phyloP scores from a whole-genome alignment of 1,140 invertebrate species.

The Carposina sasakii region DNA sequence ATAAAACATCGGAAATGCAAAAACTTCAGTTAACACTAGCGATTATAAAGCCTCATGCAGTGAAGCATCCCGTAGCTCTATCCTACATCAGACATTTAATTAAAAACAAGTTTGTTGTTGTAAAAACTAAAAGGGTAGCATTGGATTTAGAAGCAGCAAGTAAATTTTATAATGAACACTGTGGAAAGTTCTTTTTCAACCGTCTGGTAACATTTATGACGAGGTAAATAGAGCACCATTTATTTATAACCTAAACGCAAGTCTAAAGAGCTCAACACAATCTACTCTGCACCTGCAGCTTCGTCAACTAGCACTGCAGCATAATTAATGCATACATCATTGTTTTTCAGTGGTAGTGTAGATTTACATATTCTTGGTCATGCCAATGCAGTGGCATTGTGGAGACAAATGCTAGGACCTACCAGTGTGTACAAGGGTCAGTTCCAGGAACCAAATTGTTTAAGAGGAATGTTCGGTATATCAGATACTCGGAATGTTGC shows the following conservation, averaged over 20 bases:
- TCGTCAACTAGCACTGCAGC: no score
- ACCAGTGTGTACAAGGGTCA: slow-evolving; percentile 89
- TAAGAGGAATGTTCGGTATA: slow-evolving; percentile 87
- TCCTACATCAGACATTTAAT: slow-evolving; percentile 81
- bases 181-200: slow-evolving; percentile 90
- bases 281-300: no score
- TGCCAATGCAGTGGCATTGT: slow-evolving; percentile 83
- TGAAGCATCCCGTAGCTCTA: slow-evolving; percentile 79
- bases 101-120: slow-evolving; percentile 82
- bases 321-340: no score
- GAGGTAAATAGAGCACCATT: slow-evolving; percentile 71
- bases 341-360: slow-evolving; percentile 82
- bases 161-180: slow-evolving; percentile 89
- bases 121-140: slow-evolving; percentile 78
- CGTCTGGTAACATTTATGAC: slow-evolving; percentile 89
- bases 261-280: no score
- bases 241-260: slow-evolving; percentile 9
- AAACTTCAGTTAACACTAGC: slow-evolving; percentile 76
- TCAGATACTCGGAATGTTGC: slow-evolving; percentile 94
- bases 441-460: slow-evolving; percentile 81
- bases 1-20: no score
- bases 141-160: slow-evolving; percentile 79
- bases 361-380: slow-evolving; percentile 84
- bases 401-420: slow-evolving; percentile 89
- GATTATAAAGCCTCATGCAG: slow-evolving; percentile 83